Conservation (phyloP, 1,140 invertebrate genomes). For the Camponotus pennsylvanicus region DNA sequence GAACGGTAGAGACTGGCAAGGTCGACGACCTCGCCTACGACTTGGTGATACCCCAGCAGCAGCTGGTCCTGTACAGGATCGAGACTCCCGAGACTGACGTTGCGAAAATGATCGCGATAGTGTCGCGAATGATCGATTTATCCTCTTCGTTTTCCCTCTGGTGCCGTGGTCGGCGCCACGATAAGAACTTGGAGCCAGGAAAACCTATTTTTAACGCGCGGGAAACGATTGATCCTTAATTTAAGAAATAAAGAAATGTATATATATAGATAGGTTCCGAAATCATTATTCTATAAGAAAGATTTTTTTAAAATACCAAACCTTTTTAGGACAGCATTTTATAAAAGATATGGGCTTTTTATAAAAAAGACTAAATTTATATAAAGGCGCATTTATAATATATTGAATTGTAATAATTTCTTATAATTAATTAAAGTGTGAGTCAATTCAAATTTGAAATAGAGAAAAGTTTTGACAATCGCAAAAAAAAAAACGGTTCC, state of each 20-base stretch:
- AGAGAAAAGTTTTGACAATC: background rate
- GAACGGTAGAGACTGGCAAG: conserved; percentile 54
- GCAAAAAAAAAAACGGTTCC: background rate
- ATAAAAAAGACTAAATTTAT: no score
- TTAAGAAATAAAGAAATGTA: background rate
- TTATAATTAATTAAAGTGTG: background rate
- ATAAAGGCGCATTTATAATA: no score
- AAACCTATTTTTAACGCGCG: background rate
- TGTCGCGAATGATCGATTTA: conserved; percentile 46
- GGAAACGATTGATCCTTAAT: background rate
- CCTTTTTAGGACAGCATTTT: no score
- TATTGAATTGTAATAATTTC: background rate
- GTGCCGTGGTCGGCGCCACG: background rate
- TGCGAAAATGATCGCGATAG: conserved; percentile 41
- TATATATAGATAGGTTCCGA: no score
- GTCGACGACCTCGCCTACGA: conserved; percentile 69
- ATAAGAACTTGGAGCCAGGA: background rate
- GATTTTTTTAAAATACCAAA: no score
- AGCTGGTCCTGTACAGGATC: conserved; percentile 45
- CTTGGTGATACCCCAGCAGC: conserved; percentile 37
- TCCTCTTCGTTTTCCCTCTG: conserved; percentile 35
- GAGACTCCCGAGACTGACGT: conserved; percentile 48
- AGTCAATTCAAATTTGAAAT: background rate
- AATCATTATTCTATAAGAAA: no score
- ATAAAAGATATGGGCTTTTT: no score